phyloP scores from a whole-genome alignment of 2,797 vertebrate genomes.

The Gallinago nigripennis region DNA sequence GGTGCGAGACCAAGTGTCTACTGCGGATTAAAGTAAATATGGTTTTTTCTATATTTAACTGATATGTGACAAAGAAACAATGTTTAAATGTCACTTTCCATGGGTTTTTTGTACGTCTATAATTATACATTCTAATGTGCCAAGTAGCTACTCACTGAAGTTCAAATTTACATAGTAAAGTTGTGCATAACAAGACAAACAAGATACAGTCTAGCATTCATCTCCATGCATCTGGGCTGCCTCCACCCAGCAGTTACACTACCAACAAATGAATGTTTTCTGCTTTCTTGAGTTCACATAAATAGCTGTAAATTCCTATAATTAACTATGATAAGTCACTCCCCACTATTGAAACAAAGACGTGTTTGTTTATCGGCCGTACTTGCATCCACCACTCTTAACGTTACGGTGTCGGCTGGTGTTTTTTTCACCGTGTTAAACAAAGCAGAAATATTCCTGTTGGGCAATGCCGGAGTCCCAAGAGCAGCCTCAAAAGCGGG shows the following conservation, averaged over 20 bases:
- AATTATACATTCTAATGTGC: constrained; percentile 75
- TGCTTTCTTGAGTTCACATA: constrained; percentile 80
- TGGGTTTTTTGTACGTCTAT: constrained; percentile 53
- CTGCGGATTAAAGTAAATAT: constrained; percentile 64
- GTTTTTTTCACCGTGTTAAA: constrained; percentile 78
- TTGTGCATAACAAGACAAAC: constrained; percentile 71
- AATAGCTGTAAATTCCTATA: constrained; percentile 84
- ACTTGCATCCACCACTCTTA: constrained; percentile 73
- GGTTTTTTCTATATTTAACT: constrained; percentile 69
- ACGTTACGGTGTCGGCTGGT: constrained; percentile 69
- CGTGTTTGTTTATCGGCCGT: constrained; percentile 77
- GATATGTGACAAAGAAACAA: constrained; percentile 67
- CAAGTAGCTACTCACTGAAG: constrained; percentile 63
- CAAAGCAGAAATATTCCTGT: constrained; percentile 72
- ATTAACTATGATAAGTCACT: constrained; percentile 81
- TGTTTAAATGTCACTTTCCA: constrained; percentile 77
- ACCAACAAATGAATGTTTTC: constrained; percentile 83
- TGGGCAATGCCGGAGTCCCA: constrained; percentile 46
- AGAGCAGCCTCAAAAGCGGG: neutral
- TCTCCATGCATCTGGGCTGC: constrained; percentile 58
- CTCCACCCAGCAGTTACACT: constrained; percentile 79
- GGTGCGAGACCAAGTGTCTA: constrained; percentile 66
- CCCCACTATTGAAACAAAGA: constrained; percentile 82
- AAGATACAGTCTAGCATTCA: constrained; percentile 74
- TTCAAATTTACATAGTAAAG: constrained; percentile 76